A percentile compares a stretch with the other conserved stretches of the same genome.
phyloP scores from a whole-genome alignment of 2,888 invertebrate genomes.

The Parnassius mnemosyne region DNA sequence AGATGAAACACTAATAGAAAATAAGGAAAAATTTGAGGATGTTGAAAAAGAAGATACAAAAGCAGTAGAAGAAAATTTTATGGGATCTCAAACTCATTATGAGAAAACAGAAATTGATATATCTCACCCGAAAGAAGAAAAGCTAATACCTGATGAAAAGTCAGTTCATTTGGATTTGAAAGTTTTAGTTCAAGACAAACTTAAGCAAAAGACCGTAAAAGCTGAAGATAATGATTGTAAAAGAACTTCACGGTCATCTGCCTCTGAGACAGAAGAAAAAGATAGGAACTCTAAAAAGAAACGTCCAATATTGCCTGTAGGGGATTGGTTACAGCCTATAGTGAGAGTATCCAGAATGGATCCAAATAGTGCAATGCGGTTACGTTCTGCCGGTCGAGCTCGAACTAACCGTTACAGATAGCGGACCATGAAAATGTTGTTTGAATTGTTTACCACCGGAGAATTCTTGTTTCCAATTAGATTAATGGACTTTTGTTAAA shows the following conservation, averaged over 20 bases:
- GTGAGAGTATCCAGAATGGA: conserved; percentile 85
- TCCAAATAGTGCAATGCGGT: conserved; percentile 49
- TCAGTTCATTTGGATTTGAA: conserved; percentile 47
- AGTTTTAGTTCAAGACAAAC: conserved; percentile 43
- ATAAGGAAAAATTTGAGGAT: conserved; percentile 36
- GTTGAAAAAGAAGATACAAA: conserved; percentile 24
- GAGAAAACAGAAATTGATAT: conserved; percentile 36
- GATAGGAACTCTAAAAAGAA: conserved; percentile 49
- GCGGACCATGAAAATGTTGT: conserved; percentile 36
- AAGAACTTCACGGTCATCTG: conserved; percentile 40
- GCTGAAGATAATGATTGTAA: conserved; percentile 45
- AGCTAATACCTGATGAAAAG: conserved; percentile 34
- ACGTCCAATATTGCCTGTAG: conserved; percentile 51
- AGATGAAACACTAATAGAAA: conserved; percentile 41
- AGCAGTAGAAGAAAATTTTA: conserved; percentile 26
- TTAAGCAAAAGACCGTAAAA: conserved; percentile 29
- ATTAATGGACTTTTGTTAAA: conserved; percentile 25
- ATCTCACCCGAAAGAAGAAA: conserved; percentile 7
- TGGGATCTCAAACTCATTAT: conserved; percentile 26
- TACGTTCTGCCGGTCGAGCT: conserved; percentile 56
- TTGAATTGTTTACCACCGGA: conserved; percentile 21
- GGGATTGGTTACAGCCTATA: conserved; percentile 81
- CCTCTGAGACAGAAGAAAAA: conserved; percentile 53
- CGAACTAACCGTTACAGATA: conserved; percentile 47
- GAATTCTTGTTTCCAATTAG: conserved; percentile 13